phyloP scores from a whole-genome alignment of 2,888 invertebrate genomes.

The Pyrrhosoma nymphula region DNA sequence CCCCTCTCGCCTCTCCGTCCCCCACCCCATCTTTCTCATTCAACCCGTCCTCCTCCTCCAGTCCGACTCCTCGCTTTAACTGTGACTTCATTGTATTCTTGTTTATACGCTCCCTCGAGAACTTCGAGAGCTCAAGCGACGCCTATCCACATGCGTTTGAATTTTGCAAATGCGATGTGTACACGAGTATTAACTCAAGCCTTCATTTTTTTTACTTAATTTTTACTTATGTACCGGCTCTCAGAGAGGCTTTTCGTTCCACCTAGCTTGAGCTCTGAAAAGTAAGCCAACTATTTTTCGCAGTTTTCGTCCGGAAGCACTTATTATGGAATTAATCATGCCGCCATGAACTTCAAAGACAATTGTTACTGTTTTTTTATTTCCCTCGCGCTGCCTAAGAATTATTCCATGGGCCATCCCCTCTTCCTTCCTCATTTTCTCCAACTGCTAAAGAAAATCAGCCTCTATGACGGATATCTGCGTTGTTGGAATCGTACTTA shows the following conservation, averaged over 20 bases:
- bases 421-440: background rate
- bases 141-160: constrained; percentile 28
- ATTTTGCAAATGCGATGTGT: constrained; percentile 20
- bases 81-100: background rate
- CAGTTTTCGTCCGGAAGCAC: constrained; percentile 32
- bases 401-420: background rate
- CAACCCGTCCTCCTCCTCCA: too few species aligned
- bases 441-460: background rate
- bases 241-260: background rate
- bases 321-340: constrained; percentile 39
- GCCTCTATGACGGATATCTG: background rate
- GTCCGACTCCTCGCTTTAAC: background rate
- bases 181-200: background rate
- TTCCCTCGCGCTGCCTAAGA: background rate
- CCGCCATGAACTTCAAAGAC: constrained; percentile 32
- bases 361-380: background rate
- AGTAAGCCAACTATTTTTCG: constrained; percentile 4
- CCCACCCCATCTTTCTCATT: background rate
- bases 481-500: background rate
- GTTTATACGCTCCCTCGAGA: constrained; percentile 22
- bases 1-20: background rate
- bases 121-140: constrained; percentile 39
- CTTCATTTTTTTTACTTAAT: background rate
- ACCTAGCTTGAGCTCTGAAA: background rate
- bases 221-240: background rate